Evolutionary conservation across 2,797 vertebrate species (phyloP).

Genomic region (Intellagama lesueurii): DNA sequence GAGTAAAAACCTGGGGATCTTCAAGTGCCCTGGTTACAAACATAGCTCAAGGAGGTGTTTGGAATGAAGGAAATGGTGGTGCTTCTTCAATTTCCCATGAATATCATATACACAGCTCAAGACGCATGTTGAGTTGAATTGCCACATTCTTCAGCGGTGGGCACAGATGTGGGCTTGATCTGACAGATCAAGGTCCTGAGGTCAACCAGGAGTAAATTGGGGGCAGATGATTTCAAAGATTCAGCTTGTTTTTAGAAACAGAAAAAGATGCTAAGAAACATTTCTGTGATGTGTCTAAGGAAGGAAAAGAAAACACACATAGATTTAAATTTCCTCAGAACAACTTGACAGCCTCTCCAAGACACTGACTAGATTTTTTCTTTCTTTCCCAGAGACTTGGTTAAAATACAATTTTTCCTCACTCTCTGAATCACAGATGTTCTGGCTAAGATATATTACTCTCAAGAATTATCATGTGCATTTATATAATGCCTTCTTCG

Average conservation of each 20-base stretch:
- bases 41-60: conserved; percentile 75
- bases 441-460: conserved; percentile 11
- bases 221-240: conserved; percentile 90
- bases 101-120: conserved; percentile 77
- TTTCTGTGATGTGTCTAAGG: conserved; percentile 75
- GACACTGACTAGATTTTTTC: conserved; percentile 53
- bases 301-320: conserved; percentile 60
- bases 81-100: conserved; percentile 78
- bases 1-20: conserved; percentile 64
- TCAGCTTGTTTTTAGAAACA: conserved; percentile 82
- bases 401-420: conserved; percentile 61
- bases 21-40: conserved; percentile 62
- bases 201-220: conserved; percentile 94
- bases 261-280: conserved; percentile 66
- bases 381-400: conserved; percentile 3
- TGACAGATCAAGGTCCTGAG: conserved; percentile 88
- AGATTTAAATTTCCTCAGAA: conserved; percentile 63
- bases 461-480: conserved; percentile 33
- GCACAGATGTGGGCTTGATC: conserved; percentile 82
- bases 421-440: conserved; percentile 54
- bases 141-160: conserved; percentile 80
- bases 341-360: conserved; percentile 57
- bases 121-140: conserved; percentile 78
- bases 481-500: not conserved
- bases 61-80: conserved; percentile 75